A percentile compares a stretch with the other conserved stretches of the same genome.
Conservation (phyloP, 2,113 vertebrate species). For the Aphyosemion australe region DNA sequence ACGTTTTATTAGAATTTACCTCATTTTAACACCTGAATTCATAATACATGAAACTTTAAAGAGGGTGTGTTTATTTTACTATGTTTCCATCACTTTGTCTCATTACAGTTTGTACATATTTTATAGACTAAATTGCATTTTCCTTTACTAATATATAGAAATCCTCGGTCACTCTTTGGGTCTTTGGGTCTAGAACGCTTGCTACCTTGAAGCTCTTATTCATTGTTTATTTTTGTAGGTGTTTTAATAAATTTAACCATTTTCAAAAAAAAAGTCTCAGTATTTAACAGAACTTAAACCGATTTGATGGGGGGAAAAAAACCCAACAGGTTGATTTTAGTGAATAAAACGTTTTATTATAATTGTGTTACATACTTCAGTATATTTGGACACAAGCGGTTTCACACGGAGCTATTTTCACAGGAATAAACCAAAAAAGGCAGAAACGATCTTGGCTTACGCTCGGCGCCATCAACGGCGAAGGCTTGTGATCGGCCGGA, state of each 20-base stretch:
- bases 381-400: slow-evolving; percentile 25
- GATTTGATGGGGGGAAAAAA: too few relatives aligned
- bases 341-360: slow-evolving; percentile 48
- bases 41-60: too few relatives aligned
- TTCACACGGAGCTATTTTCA: slow-evolving; percentile 9
- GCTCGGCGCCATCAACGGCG: slow-evolving; percentile 1
- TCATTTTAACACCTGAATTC: too few relatives aligned
- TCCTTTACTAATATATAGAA: slow-evolving; percentile 79
- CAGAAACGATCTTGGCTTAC: slow-evolving; percentile 34
- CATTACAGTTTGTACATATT: slow-evolving; percentile 78
- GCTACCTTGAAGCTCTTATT: slow-evolving; percentile 71
- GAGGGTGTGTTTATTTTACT: background rate
- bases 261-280: slow-evolving; percentile 56
- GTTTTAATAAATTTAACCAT: slow-evolving; percentile 82
- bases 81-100: slow-evolving; percentile 50
- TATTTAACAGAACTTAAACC: too few relatives aligned
- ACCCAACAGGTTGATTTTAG: background rate
- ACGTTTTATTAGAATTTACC: too few relatives aligned
- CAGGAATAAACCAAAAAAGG: slow-evolving; percentile 3
- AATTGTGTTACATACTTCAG: slow-evolving; percentile 34
- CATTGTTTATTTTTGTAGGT: slow-evolving; percentile 81
- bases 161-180: slow-evolving; percentile 60
- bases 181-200: slow-evolving; percentile 75
- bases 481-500: slow-evolving; percentile 35
- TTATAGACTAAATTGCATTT: slow-evolving; percentile 73